Base-by-base conservation (phyloP, 1,140 invertebrate species). In the Cephus cinctus region DNA sequence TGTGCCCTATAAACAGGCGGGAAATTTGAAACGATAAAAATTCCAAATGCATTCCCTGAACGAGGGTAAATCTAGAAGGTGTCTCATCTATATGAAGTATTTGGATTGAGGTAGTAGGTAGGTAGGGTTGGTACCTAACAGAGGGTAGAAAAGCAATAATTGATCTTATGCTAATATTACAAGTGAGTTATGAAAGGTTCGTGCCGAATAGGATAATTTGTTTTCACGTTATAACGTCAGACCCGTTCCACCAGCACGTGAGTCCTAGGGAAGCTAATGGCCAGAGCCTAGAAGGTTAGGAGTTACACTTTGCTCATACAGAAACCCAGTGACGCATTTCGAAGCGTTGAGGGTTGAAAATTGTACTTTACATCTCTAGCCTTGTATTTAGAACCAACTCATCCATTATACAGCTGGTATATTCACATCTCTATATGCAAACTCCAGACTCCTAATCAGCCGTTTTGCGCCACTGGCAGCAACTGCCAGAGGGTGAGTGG, bases 181-280 rank as follows among this genome's bases (percentile, higher is more conserved):
- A 36, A 55, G 48, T 57, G 63, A 61, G 56, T 65, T 63, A 64
- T 62, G 57, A 66, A 63, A 54, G 61, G 50, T 62, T 63, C 57
- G 59, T 60, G 62, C 57, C 57, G 59, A 66, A 63, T 66, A 53
- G 55, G 53, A 63, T 60, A 65, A 66, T 66, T 66, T 66, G 65
- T 66, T 58, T 57, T 42, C 52, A 49, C 61, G 60, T 66, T 66
- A 63, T n/a, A n/a, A n/a, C n/a, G n/a, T n/a, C n/a, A n/a, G n/a
- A n/a, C n/a, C n/a, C n/a, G n/a, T n/a, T n/a, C n/a, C n/a, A n/a
- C n/a, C n/a, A n/a, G n/a, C n/a, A n/a, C n/a, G n/a, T n/a, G n/a
- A n/a, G n/a, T n/a, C n/a, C n/a, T n/a, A n/a, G n/a, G n/a, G n/a
- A n/a, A n/a, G n/a, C n/a, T n/a, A n/a, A n/a, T n/a, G n/a, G n/a